Conservation (phyloP, 2,888 invertebrate species). For the Coelinius sp. region DNA sequence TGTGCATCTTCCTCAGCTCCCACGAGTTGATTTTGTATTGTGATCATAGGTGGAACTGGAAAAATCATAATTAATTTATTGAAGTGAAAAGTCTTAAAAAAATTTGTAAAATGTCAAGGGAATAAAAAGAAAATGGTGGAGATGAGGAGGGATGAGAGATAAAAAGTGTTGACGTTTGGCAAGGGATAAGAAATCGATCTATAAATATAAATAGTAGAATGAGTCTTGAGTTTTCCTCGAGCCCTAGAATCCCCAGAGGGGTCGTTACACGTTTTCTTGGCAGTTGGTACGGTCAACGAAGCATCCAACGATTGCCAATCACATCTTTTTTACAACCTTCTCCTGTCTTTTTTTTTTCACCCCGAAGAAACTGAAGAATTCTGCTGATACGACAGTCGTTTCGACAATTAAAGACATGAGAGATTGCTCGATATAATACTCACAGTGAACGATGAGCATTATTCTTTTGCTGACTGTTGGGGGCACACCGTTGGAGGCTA, state of each 20-base stretch:
- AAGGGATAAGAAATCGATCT: conserved; percentile 43
- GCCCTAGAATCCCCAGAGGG: not conserved
- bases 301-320: conserved; percentile 24
- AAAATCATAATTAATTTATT: not conserved
- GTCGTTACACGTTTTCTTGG: conserved; percentile 35
- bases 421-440: conserved; percentile 74
- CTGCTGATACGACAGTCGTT: not conserved
- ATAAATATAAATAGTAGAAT: conserved; percentile 40
- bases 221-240: conserved; percentile 18
- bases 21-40: conserved; percentile 86
- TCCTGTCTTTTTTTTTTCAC: not conserved
- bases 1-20: conserved; percentile 84
- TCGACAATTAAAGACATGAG: conserved; percentile 28
- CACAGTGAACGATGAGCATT: conserved; percentile 88
- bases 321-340: conserved; percentile 20
- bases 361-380: not conserved
- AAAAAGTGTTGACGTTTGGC: conserved; percentile 33
- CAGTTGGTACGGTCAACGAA: conserved; percentile 13
- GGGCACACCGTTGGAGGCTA: conserved; percentile 87
- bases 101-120: not conserved
- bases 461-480: conserved; percentile 92
- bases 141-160: not conserved
- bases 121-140: not conserved
- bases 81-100: not conserved
- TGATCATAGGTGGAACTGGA: conserved; percentile 88